Conservation (phyloP, 64 coral and sea anemone species). For the Platygyra sinensis region DNA sequence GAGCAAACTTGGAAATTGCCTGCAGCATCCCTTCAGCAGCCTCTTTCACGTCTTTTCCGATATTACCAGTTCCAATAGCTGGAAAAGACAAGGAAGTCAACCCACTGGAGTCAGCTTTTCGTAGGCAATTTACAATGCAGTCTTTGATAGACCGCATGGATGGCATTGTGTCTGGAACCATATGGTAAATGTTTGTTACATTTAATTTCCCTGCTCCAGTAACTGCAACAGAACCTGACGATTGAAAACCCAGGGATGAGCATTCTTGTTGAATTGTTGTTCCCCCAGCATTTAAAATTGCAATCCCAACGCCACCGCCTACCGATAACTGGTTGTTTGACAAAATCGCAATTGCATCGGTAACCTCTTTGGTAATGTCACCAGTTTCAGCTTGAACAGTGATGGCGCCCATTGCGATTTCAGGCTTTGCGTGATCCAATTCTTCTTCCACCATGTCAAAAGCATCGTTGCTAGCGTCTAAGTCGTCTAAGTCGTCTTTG, state of each 20-base stretch:
- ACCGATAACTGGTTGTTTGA: conserved; percentile 14
- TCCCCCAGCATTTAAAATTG: neutral
- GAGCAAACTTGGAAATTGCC: conserved; percentile 24
- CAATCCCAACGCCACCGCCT: conserved; percentile 1
- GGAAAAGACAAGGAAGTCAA: conserved; percentile 3
- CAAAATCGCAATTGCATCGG: conserved; percentile 29
- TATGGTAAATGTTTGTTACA: conserved; percentile 41
- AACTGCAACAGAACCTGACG: conserved; percentile 21
- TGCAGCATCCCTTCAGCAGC: neutral
- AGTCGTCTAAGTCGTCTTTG: neutral
- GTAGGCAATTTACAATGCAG: neutral
- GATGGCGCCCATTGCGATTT: neutral
- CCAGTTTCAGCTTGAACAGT: conserved; percentile 32
- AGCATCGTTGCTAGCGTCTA: neutral
- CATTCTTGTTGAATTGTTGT: conserved; percentile 25
- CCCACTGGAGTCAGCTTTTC: neutral
- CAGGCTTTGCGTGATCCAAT: neutral
- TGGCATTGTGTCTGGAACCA: neutral
- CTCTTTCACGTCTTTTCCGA: neutral
- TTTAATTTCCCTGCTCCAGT: conserved; percentile 27
- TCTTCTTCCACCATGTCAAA: neutral
- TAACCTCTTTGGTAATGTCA: conserved; percentile 28
- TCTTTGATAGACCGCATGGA: neutral
- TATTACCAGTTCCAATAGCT: conserved; percentile 9
- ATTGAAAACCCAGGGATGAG: neutral